Evolutionary conservation across 2,113 vertebrate species (phyloP).

Genomic region (Pongo pygmaeus): DNA sequence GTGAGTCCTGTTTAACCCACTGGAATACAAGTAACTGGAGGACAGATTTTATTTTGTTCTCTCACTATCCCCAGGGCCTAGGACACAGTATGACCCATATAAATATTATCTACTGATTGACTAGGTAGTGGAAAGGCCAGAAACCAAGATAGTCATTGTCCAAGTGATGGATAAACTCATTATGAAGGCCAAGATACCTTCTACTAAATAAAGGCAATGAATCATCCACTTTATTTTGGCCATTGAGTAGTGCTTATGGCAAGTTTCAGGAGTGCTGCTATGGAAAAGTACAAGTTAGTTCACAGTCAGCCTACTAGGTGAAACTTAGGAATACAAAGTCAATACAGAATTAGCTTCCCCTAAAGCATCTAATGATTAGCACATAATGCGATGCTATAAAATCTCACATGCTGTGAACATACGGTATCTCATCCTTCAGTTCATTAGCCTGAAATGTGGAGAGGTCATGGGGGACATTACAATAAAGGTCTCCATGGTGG

Average conservation of each 20-base stretch:
- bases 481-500: background rate
- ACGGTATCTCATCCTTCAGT: background rate
- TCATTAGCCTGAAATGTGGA: background rate
- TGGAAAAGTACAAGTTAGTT: background rate
- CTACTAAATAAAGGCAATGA: background rate
- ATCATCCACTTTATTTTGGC: too few species aligned
- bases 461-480: background rate
- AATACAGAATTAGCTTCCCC: background rate
- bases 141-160: background rate
- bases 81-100: background rate
- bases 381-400: fast-evolving
- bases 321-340: background rate
- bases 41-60: background rate
- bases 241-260: fast-evolving
- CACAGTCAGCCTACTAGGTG: background rate
- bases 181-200: background rate
- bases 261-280: background rate
- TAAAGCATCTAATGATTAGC: background rate
- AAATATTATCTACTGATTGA: background rate
- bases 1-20: background rate
- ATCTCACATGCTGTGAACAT: background rate
- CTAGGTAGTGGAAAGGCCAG: background rate
- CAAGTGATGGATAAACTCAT: background rate
- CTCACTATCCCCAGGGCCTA: background rate
- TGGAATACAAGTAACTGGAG: background rate